Conservation (phyloP, 2,888 invertebrate genomes). For the Eupithecia subumbrata region DNA sequence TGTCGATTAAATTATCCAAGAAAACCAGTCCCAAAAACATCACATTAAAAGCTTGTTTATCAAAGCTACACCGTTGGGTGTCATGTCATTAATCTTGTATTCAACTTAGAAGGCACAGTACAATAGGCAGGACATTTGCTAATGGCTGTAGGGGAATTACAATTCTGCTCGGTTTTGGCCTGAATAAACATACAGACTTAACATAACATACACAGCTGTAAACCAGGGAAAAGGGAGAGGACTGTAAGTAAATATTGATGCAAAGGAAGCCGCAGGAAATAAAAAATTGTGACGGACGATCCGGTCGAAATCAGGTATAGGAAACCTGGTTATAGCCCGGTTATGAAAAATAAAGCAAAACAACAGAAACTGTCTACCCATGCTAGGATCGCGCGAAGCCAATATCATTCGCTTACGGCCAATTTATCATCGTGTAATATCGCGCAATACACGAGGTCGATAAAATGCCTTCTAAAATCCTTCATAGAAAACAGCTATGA, state of each 20-base stretch:
- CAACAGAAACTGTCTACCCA: neutral
- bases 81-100: constrained; percentile 77
- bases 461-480: constrained; percentile 23
- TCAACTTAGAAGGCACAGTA: constrained; percentile 59
- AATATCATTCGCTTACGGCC: constrained; percentile 14
- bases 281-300: neutral
- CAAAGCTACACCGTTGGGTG: constrained; percentile 26
- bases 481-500: constrained; percentile 38
- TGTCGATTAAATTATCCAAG: neutral
- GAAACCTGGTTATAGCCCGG: neutral
- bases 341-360: neutral
- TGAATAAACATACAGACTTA: neutral
- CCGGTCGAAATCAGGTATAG: neutral
- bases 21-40: neutral
- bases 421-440: constrained; percentile 26
- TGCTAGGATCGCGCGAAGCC: neutral
- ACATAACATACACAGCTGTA: neutral
- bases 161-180: constrained; percentile 57
- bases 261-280: neutral
- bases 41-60: neutral
- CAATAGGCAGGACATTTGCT: constrained; percentile 71
- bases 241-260: neutral
- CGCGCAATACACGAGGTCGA: constrained; percentile 9
- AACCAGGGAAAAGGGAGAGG: neutral
- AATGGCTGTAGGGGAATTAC: constrained; percentile 74